A percentile compares a stretch with the other conserved stretches of the same genome.
These are phyloP conservation scores for Alauda arvensis DNA, from an alignment of 2,797 vertebrate genomes.

Conservation along the genomic window DNA sequence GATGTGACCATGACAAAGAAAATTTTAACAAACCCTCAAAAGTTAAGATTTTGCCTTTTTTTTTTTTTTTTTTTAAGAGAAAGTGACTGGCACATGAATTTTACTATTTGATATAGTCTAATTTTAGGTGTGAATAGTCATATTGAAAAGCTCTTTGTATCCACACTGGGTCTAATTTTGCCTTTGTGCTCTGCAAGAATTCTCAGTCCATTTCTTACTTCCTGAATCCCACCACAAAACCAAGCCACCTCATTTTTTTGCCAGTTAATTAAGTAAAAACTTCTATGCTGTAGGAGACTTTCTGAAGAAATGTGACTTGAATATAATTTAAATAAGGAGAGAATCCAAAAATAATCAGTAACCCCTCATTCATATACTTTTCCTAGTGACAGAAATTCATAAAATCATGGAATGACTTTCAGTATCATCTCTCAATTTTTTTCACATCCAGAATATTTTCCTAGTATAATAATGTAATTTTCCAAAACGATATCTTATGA, in stretches of 20 bases:
- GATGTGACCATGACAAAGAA: not conserved
- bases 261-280: not conserved
- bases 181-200: not conserved
- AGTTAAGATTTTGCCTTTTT: not conserved
- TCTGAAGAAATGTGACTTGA: not conserved
- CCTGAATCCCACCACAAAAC: not conserved
- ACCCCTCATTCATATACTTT: not conserved
- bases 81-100: not conserved
- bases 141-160: not conserved
- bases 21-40: not conserved
- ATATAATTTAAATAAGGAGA: not conserved
- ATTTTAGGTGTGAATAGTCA: conserved; percentile 21
- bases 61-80: not conserved
- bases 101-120: not conserved
- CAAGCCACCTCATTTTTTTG: not conserved
- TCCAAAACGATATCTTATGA: not conserved
- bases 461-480: not conserved
- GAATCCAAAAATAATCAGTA: not conserved
- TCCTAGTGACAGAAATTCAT: not conserved
- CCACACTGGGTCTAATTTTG: not conserved
- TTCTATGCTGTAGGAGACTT: not conserved
- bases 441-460: not conserved
- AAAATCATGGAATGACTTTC: not conserved
- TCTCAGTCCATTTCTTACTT: not conserved
- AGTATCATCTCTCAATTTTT: not conserved